phyloP scores from a whole-genome alignment of 2,797 vertebrate species.

The Pangasius sanitwongsei region DNA sequence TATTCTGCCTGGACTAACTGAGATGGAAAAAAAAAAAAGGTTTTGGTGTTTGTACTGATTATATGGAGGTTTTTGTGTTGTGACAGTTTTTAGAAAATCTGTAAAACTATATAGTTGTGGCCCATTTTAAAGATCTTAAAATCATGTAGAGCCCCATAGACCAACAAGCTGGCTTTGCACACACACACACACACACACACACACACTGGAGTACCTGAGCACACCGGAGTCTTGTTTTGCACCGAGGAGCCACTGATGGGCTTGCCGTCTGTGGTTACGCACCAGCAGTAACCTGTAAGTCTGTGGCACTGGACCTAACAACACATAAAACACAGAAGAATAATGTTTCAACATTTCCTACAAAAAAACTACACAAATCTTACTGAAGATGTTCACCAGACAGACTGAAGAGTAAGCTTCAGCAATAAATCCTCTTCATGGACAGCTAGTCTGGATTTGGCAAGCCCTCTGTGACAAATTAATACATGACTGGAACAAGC shows the following conservation, averaged over 20 bases:
- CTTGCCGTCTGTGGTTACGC: slow-evolving; percentile 93
- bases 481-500: slow-evolving; percentile 29
- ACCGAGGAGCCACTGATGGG: slow-evolving; percentile 97
- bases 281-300: slow-evolving; percentile 98
- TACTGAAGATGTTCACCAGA: slow-evolving; percentile 16
- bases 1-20: not conserved
- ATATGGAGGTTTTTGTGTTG: not conserved
- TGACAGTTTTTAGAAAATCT: not conserved
- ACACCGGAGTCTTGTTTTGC: slow-evolving; percentile 97
- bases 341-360: slow-evolving; percentile 28
- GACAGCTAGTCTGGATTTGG: slow-evolving; percentile 35
- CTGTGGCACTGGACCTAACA: slow-evolving; percentile 97
- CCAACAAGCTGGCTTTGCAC: not conserved
- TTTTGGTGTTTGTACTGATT: not conserved
- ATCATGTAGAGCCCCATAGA: not conserved
- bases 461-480: slow-evolving; percentile 39
- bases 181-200: not conserved
- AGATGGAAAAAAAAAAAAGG: not conserved
- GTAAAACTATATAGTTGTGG: not conserved
- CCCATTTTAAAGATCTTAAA: not conserved
- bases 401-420: not conserved
- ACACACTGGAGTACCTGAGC: slow-evolving; percentile 89
- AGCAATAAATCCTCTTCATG: slow-evolving; percentile 16
- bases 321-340: slow-evolving; percentile 36
- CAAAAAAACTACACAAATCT: slow-evolving; percentile 13